phyloP scores from a whole-genome alignment of 2,113 vertebrate species.

The Mastomys coucha region DNA sequence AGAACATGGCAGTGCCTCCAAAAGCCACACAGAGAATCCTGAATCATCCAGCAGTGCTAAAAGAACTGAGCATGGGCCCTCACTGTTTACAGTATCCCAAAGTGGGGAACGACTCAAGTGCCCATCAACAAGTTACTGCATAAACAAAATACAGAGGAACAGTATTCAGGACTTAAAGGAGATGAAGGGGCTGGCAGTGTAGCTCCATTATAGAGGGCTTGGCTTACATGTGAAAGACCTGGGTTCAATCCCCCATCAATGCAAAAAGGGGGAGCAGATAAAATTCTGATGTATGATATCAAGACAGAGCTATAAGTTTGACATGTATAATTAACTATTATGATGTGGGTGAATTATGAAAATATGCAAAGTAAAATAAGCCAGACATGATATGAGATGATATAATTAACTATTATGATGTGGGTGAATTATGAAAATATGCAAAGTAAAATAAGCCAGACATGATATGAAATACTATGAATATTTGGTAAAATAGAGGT shows the following conservation, averaged over 20 bases:
- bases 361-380: background rate
- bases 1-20: background rate
- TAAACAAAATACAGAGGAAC: background rate
- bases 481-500: background rate
- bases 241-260: background rate
- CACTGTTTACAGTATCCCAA: background rate
- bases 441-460: background rate
- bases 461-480: background rate
- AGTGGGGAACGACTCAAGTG: background rate
- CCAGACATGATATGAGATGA: background rate
- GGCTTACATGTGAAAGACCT: background rate
- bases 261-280: background rate
- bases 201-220: background rate
- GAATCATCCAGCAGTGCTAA: background rate
- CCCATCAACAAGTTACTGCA: background rate
- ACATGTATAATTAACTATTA: background rate
- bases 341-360: background rate
- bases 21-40: background rate
- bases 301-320: background rate
- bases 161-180: background rate
- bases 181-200: background rate
- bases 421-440: background rate
- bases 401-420: background rate
- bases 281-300: background rate
- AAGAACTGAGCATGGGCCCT: background rate